Percentiles rank a stretch among this genome's conserved stretches.
phyloP scores from a whole-genome alignment of 2,797 vertebrate species.

The Megaceryle alcyon region DNA sequence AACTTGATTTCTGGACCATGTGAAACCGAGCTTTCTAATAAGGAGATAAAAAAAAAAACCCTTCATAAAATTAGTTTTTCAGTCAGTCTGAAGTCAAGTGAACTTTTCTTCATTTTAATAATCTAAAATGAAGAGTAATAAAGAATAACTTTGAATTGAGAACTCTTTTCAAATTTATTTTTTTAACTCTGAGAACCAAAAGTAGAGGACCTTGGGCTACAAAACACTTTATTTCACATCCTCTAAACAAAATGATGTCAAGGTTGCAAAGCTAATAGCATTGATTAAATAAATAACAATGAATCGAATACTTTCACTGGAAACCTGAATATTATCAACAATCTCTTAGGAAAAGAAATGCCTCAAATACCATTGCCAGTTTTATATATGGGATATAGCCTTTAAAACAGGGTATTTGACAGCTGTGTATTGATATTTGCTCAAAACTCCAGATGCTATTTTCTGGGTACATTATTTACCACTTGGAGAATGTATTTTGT shows the following conservation, averaged over 20 bases:
- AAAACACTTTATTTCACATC: background rate
- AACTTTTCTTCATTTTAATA: background rate
- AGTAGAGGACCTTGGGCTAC: background rate
- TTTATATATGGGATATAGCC: background rate
- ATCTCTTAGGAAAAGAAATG: background rate
- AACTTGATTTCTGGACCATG: background rate
- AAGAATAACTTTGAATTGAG: background rate
- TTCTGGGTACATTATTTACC: slow-evolving; percentile 28
- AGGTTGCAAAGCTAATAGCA: background rate
- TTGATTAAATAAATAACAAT: background rate
- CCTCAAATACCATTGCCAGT: background rate
- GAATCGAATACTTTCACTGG: background rate
- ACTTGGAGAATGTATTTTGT: background rate
- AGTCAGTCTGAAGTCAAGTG: background rate
- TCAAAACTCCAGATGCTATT: background rate
- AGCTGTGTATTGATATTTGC: background rate
- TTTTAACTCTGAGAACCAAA: background rate
- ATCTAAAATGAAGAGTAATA: background rate
- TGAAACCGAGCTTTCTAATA: background rate
- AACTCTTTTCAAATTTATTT: background rate
- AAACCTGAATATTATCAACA: background rate
- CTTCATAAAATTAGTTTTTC: background rate
- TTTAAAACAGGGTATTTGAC: background rate
- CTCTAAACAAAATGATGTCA: background rate
- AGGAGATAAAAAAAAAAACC: background rate